Evolutionary conservation across 2,797 vertebrate genomes (phyloP), one percentile per base, ranked within the genome.

Genomic region (Rallus crepitans): DNA sequence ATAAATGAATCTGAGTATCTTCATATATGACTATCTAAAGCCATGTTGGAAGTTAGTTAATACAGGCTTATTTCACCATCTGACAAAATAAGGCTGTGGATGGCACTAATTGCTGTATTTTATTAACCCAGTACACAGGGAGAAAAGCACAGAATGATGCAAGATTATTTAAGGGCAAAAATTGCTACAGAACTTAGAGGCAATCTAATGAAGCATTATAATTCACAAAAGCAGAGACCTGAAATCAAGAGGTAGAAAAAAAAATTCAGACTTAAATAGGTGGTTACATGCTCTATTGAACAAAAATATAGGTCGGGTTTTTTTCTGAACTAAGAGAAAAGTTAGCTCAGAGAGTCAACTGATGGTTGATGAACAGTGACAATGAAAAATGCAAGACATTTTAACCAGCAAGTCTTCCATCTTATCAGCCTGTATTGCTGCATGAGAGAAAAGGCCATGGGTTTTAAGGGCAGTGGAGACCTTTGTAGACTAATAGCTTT

Each of bases 301-400:
- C 20, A 82, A 64, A 89, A 94, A 89, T 18, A 4, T 65, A 78
- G 37, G 31, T 71, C 5, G 21, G 11, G 27, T 30, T 3, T 71
- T 95, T 88, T 77, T 39, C 68, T 61, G 37, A 90, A 88, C 16
- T 1, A 1, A 93, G 70, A 84, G 30, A 92, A 86, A 94, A 95
- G 61, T 76, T 69, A 72, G 69, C 80, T 88, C 12, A 79, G 75
- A 82, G 95, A 89, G 88, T 76, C 73, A 93, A 45, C 24, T 66
- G 73, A 88, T 57, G 59, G 80, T 15, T 96, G 94, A 93, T 82
- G 88, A 95, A 79, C 55, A 95, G 65, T 35, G 91, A 91, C 91
- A 94, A 76, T 92, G 95, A 97, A 93, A 95, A 95, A 97, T 42
- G 52, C 70, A 87, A 84, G 92, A 82, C 77, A 79, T 94, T 96